Base-by-base conservation (phyloP, 2,113 vertebrate species). In the Myrmophylax atrothorax region DNA sequence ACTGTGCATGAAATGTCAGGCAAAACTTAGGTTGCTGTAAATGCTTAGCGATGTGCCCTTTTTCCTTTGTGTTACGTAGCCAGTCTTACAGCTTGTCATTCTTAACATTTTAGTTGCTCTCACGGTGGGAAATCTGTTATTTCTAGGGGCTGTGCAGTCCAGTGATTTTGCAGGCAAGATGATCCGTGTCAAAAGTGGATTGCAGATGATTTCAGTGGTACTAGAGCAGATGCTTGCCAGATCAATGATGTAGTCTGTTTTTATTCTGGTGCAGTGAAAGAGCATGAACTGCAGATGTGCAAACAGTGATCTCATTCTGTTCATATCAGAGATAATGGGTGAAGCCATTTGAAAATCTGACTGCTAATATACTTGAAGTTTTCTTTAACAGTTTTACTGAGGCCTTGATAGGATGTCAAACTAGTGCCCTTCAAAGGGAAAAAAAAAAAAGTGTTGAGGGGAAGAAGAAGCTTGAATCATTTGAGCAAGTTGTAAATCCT, bases 261-360 rank as follows among this genome's bases (percentile, higher is more conserved):
- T 95, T 87, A 72, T 95, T 93, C 66, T 87, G 37, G 44, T 84
- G 44, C n/a, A 14, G 53, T 67, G 52, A 18, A 74, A 96, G 52
- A 74, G 14, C 22, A 52, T 56, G 44, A 12, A 38, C 33, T 86
- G 72, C 47, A 42, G 60, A 75, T 78, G 59, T 81, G 46, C 47
- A 49, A 9, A 9, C 58, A 93, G 42, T 86, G 83, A 86, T 38
- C 25, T 92, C 50, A 69, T 80, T 92, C 90, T 88, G 13, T 66
- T 94, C 9, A 3, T 62, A 20, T 55, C 83, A 58, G 79, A 90
- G 38, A 62, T 59, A 90, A 56, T n/a, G 56, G 47, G 24, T 62
- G 26, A 90, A 81, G 37, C 53, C 33, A 25, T 84, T 78, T 78
- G 52, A 89, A 93, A 94, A 89, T 67, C 26, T 4, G 2, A 6